Evolutionary conservation across 2,113 vertebrate species (phyloP).

Genomic region (Lichenostomus cassidix): DNA sequence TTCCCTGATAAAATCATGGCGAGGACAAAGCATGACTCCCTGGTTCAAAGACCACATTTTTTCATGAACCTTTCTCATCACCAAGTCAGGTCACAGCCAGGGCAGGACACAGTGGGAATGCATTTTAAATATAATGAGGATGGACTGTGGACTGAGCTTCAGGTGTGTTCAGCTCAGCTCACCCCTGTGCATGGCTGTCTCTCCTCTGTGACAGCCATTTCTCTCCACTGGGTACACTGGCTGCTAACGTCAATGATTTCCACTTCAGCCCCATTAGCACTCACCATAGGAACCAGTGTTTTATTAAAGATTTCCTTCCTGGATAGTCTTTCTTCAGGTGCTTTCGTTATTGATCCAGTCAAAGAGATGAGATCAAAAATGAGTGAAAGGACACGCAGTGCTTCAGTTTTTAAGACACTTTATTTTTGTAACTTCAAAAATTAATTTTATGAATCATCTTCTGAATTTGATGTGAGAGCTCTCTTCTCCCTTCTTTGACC

Average conservation of each 20-base stretch:
- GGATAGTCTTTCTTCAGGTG: background rate
- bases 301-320: background rate
- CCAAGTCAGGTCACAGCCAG: background rate
- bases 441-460: background rate
- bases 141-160: rapidly evolving
- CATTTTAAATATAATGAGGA: background rate
- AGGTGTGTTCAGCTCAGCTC: background rate
- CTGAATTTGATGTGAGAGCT: background rate
- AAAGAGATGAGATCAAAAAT: background rate
- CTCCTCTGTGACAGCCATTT: background rate
- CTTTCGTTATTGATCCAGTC: background rate
- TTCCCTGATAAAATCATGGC: background rate
- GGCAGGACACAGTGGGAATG: background rate
- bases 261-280: background rate
- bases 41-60: background rate
- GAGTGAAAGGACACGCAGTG: background rate
- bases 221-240: background rate
- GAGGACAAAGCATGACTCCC: background rate
- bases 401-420: background rate
- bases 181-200: background rate
- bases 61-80: background rate
- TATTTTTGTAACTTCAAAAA: background rate
- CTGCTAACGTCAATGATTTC: background rate
- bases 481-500: background rate
- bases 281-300: background rate